Percentiles rank a stretch among this genome's conserved stretches.
Conservation (phyloP, 2,113 vertebrate species). For the Hemicordylus capensis region DNA sequence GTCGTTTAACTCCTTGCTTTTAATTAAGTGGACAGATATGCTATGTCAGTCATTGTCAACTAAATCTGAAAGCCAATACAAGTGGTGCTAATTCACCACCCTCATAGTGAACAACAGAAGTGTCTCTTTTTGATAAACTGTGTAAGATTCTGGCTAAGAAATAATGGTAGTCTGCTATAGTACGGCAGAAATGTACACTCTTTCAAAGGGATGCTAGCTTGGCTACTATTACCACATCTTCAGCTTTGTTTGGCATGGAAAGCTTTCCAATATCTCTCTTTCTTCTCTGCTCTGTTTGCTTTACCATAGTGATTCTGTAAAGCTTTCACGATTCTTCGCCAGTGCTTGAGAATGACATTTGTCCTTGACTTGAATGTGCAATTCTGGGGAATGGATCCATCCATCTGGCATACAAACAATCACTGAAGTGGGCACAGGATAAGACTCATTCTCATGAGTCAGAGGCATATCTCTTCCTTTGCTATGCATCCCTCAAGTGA, state of each 20-base stretch:
- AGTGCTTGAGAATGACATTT: slow-evolving; percentile 20
- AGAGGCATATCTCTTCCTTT: too few species aligned
- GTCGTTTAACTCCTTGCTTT: not conserved
- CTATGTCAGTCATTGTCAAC: not conserved
- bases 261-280: not conserved
- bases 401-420: not conserved
- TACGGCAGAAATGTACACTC: not conserved
- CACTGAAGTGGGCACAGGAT: not conserved
- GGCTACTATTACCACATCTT: slow-evolving; percentile 23
- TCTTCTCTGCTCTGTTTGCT: slow-evolving; percentile 24
- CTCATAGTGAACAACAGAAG: not conserved
- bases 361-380: slow-evolving; percentile 15
- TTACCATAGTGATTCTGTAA: slow-evolving; percentile 35
- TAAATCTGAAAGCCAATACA: not conserved
- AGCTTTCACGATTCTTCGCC: not conserved
- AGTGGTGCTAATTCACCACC: not conserved
- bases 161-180: not conserved
- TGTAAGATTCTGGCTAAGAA: not conserved
- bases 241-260: slow-evolving; percentile 29
- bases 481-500: too few species aligned
- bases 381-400: not conserved
- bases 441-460: not conserved
- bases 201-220: slow-evolving; percentile 31
- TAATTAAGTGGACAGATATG: not conserved
- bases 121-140: not conserved